Evolutionary conservation across 2,888 invertebrate species (phyloP).

Genomic region (Hirudinaria manillensis): DNA sequence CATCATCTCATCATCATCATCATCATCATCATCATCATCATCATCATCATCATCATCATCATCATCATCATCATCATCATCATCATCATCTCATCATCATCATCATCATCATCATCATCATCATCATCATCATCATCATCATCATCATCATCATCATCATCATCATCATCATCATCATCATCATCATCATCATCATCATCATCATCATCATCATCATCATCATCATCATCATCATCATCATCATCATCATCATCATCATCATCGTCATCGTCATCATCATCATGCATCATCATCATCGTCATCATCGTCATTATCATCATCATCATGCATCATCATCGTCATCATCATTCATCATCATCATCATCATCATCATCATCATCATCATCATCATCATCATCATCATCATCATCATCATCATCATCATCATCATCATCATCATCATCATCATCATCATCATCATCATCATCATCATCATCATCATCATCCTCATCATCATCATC

Average conservation of each 20-base stretch:
- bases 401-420: conserved; percentile 28
- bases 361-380: background rate
- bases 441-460: conserved; percentile 24
- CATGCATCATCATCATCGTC: conserved; percentile 15
- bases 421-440: conserved; percentile 29
- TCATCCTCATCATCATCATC: conserved; percentile 15
- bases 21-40: conserved; percentile 23
- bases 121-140: conserved; percentile 16
- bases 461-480: background rate
- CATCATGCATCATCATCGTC: conserved; percentile 16
- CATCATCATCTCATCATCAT: conserved; percentile 15
- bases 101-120: conserved; percentile 19
- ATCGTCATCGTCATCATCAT: conserved; percentile 6
- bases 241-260: conserved; percentile 13
- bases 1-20: conserved; percentile 13
- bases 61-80: conserved; percentile 26
- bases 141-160: conserved; percentile 3
- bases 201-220: conserved; percentile 23
- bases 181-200: conserved; percentile 27
- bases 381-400: conserved; percentile 19
- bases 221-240: background rate
- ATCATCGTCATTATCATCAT: background rate
- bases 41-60: conserved; percentile 28
- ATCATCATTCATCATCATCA: conserved; percentile 6
- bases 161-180: conserved; percentile 22